Conservation (phyloP, 2,797 vertebrate genomes). For the Sebastes itinus region DNA sequence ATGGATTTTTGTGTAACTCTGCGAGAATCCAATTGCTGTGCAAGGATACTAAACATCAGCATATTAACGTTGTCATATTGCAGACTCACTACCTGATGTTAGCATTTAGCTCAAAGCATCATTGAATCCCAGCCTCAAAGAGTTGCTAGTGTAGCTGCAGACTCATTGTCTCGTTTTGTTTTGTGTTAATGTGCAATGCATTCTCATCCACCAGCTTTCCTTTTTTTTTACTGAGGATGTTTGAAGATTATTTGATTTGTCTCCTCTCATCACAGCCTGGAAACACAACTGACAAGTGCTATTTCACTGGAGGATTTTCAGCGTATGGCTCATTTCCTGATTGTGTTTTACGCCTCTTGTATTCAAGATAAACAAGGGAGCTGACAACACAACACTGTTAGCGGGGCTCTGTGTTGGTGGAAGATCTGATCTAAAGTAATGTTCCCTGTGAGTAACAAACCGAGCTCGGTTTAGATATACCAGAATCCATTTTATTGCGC, state of each 20-base stretch:
- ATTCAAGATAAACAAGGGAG: slow-evolving; percentile 20
- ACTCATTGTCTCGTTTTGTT: background rate
- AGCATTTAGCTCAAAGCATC: background rate
- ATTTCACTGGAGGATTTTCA: slow-evolving; percentile 22
- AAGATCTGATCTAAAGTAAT: slow-evolving; percentile 33
- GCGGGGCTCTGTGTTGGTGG: background rate
- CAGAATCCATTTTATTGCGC: slow-evolving; percentile 42
- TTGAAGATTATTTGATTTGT: slow-evolving; percentile 15
- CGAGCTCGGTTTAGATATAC: slow-evolving; percentile 33
- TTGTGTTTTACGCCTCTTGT: slow-evolving; percentile 16
- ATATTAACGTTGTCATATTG: background rate
- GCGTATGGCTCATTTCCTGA: slow-evolving; percentile 20
- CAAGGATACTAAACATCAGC: background rate
- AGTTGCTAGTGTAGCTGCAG: background rate
- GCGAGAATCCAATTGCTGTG: too few species aligned
- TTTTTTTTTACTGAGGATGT: background rate
- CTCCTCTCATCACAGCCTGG: slow-evolving; percentile 9
- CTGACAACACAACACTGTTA: slow-evolving; percentile 6
- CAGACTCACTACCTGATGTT: background rate
- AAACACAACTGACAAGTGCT: slow-evolving; percentile 25
- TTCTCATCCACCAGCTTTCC: background rate
- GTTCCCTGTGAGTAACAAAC: slow-evolving; percentile 31
- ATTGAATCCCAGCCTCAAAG: background rate
- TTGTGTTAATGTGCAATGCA: background rate
- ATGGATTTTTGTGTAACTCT: too few species aligned